Conservation (phyloP, 1,140 invertebrate genomes). For the Gryon sp. region DNA sequence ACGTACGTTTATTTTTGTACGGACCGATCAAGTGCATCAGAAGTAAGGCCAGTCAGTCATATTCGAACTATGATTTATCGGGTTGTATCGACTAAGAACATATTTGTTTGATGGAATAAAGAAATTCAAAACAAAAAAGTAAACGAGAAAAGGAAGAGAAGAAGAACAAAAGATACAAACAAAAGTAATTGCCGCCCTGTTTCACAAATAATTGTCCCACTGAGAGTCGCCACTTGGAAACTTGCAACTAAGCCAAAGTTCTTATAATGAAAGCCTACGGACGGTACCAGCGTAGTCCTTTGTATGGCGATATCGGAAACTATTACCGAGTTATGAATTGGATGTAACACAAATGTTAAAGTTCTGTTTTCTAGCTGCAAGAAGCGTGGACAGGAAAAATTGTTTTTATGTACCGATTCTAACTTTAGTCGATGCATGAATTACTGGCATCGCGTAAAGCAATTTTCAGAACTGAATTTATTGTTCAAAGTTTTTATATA, state of each 20-base stretch:
- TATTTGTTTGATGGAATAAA: neutral
- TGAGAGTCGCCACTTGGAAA: slow-evolving; percentile 70
- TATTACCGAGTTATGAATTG: slow-evolving; percentile 60
- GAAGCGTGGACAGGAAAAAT: slow-evolving; percentile 12
- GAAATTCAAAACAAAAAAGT: slow-evolving; percentile 2
- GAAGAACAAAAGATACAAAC: neutral
- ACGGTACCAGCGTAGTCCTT: slow-evolving; percentile 27
- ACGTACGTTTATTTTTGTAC: slow-evolving; percentile 41
- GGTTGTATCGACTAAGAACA: neutral
- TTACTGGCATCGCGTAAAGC: slow-evolving; percentile 32
- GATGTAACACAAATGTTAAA: slow-evolving; percentile 56
- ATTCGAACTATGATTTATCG: slow-evolving; percentile 24
- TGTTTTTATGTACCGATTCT: slow-evolving; percentile 47
- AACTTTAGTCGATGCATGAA: slow-evolving; percentile 35
- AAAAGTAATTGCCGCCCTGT: slow-evolving; percentile 35
- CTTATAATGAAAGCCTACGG: slow-evolving; percentile 64
- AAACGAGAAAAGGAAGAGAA: too few relatives aligned
- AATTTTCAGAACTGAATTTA: slow-evolving; percentile 41
- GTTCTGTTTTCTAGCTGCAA: slow-evolving; percentile 29
- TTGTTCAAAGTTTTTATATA: slow-evolving; percentile 26
- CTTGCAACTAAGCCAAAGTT: slow-evolving; percentile 66
- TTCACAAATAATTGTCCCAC: slow-evolving; percentile 68
- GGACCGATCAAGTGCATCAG: slow-evolving; percentile 4
- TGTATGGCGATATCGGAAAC: slow-evolving; percentile 54
- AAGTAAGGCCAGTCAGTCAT: neutral